Evolutionary conservation across 2,888 invertebrate genomes (phyloP), one percentile per base, ranked within the genome.

Genomic region (Mesorhabditis sp.): DNA sequence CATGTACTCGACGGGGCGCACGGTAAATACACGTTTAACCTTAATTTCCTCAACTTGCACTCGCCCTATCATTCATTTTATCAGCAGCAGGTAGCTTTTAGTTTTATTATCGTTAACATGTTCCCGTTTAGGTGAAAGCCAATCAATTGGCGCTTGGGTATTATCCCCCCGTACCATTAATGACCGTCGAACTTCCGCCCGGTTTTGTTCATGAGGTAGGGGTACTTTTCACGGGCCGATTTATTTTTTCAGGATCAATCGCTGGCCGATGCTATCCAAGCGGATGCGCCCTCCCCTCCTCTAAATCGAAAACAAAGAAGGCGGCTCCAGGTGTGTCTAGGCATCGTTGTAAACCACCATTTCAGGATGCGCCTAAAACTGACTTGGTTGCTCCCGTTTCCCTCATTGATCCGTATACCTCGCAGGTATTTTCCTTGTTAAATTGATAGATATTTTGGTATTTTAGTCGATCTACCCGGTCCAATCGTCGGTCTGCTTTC

Each of bases 261-360:
- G 28, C 28, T 28, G 28, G 28, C 28, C 28, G 28, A 2, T 50
- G 58, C 7, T 13, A 50, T 50, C 7, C 10, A 50, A 50, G n/a
- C 58, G n/a, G 7, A 10, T 13, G 58, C 58, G 7, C 58, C 58
- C 58, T n/a, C 58, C 7, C 63, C 73, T 15, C 62, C 68, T n/a
- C 15, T 76, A 68, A 78, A 78, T 70, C 67, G 78, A 41, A 68
- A 71, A 62, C 78, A 78, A 44, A 41, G 78, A 13, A 67, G 78
- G 43, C 69, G 75, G 13, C 68, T 77, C 10, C 71, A 74, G 45
- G 77, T 50, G 58, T 28, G 28, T 28, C 28, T 28, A 28, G 28
- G 28, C 28, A 28, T 28, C 1, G 2, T 1, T 28, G 28, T 28
- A 28, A 28, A 28, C 28, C 28, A 28, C 28, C 28, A 28, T 28